phyloP scores from a whole-genome alignment of 2,797 vertebrate genomes.

The Eurystomus glaucurus region DNA sequence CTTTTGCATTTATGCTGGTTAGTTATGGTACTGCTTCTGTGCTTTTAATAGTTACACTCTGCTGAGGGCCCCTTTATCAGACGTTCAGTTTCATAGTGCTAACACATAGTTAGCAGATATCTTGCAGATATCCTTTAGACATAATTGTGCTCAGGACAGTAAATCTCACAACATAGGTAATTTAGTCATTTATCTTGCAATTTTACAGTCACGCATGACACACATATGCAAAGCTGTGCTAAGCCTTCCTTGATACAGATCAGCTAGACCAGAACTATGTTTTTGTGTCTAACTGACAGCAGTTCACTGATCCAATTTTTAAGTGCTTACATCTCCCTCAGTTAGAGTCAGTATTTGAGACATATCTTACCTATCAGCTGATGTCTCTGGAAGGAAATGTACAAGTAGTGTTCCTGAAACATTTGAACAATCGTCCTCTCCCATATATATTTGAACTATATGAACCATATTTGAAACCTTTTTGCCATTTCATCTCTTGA shows the following conservation, averaged over 20 bases:
- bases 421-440: not conserved
- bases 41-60: not conserved
- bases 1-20: not conserved
- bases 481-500: slow-evolving; percentile 15
- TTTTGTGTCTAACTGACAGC: not conserved
- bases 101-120: not conserved
- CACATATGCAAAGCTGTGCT: not conserved
- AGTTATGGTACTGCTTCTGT: not conserved
- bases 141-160: not conserved
- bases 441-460: not conserved
- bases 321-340: not conserved
- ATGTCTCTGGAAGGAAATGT: not conserved
- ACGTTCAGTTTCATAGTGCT: not conserved
- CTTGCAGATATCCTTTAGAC: not conserved
- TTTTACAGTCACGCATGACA: not conserved
- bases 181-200: not conserved
- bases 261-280: not conserved
- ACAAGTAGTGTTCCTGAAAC: not conserved
- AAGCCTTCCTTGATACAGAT: not conserved
- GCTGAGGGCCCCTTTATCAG: not conserved
- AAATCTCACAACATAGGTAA: not conserved
- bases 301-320: not conserved
- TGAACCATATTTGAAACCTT: not conserved
- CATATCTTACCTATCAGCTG: not conserved
- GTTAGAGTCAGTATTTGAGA: not conserved